Conservation (phyloP, 2,888 invertebrate species). For the Melanchra persicariae region DNA sequence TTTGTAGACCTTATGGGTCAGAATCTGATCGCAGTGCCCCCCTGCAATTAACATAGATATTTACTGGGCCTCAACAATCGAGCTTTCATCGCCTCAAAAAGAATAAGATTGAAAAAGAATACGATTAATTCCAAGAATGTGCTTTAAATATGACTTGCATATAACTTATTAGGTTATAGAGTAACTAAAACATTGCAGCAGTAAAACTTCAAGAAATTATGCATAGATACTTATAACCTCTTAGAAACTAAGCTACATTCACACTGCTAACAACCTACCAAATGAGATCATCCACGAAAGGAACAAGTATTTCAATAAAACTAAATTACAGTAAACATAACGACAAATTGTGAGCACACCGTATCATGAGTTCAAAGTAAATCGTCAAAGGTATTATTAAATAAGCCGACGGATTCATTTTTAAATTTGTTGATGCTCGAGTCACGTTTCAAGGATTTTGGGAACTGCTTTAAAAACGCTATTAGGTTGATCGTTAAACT, state of each 20-base stretch:
- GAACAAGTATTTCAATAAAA: conserved; percentile 56
- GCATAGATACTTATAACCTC: not conserved
- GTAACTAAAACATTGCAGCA: not conserved
- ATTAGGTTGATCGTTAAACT: conserved; percentile 90
- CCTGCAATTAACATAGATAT: too few relatives aligned
- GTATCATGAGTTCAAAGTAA: conserved; percentile 85
- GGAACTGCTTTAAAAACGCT: conserved; percentile 88
- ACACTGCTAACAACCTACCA: not conserved
- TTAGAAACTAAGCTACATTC: conserved; percentile 7
- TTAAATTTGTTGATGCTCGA: conserved; percentile 88
- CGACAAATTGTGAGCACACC: conserved; percentile 77
- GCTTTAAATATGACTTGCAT: not conserved
- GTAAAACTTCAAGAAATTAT: not conserved
- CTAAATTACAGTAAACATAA: conserved; percentile 69
- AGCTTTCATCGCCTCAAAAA: too few relatives aligned
- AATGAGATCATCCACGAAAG: conserved; percentile 25
- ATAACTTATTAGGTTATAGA: not conserved
- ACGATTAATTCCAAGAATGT: not conserved
- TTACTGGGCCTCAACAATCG: too few relatives aligned
- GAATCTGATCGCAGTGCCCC: too few relatives aligned
- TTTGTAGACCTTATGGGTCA: too few relatives aligned
- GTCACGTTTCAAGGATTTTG: conserved; percentile 90
- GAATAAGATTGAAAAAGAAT: too few relatives aligned
- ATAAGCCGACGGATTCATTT: conserved; percentile 85
- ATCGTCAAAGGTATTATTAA: conserved; percentile 83